A percentile compares a stretch with the other conserved stretches of the same genome.
Conservation (phyloP, 2,888 invertebrate genomes). For the Eurytoma adleriae region DNA sequence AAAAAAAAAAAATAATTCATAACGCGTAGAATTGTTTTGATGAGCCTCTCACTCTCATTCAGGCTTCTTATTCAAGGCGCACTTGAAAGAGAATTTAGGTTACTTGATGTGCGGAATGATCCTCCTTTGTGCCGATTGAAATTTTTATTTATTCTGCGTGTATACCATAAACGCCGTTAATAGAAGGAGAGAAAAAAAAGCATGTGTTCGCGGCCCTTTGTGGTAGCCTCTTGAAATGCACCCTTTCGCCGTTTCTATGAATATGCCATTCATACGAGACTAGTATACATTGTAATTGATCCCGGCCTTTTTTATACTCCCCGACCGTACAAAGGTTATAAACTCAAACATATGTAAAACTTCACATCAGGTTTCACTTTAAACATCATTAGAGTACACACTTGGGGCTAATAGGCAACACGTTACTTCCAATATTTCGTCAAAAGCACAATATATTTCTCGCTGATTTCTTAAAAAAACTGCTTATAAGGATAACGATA, state of each 20-base stretch:
- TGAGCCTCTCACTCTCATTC: not conserved
- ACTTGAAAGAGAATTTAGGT: slow-evolving; percentile 21
- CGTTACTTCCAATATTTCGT: too few species aligned
- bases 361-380: not conserved
- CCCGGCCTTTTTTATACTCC: slow-evolving; percentile 26
- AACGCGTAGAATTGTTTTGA: too few species aligned
- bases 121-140: slow-evolving; percentile 25
- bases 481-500: too few species aligned
- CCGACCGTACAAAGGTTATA: slow-evolving; percentile 9
- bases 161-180: slow-evolving; percentile 30
- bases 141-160: slow-evolving; percentile 32
- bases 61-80: slow-evolving; percentile 5
- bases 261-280: slow-evolving; percentile 39
- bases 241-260: slow-evolving; percentile 51
- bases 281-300: slow-evolving; percentile 50
- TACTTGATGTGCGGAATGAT: slow-evolving; percentile 13
- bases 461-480: too few species aligned
- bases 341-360: slow-evolving; percentile 13
- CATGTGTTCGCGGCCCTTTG: slow-evolving; percentile 29
- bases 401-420: too few species aligned
- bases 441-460: too few species aligned
- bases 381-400: not conserved
- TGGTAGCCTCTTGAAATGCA: slow-evolving; percentile 36
- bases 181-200: slow-evolving; percentile 11
- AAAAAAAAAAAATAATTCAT: too few species aligned